Conservation (phyloP, 2,888 invertebrate genomes). For the Helobdella robusta region DNA sequence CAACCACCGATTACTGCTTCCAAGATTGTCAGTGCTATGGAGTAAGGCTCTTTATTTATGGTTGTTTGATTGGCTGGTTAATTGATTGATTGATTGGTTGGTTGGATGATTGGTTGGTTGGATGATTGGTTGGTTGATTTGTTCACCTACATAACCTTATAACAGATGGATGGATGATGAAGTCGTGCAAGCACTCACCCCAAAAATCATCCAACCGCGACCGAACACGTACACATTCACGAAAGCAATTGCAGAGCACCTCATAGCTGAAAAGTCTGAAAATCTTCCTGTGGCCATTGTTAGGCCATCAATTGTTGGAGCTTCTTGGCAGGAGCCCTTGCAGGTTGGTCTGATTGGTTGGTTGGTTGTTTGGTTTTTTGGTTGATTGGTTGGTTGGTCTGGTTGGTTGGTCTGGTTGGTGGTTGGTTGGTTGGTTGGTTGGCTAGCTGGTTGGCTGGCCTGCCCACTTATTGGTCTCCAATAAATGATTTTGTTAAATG, state of each 20-base stretch:
- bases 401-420: no score
- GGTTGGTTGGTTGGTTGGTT: no score
- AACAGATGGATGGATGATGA: constrained; percentile 50
- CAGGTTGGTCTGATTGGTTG: constrained; percentile 37
- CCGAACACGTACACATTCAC: constrained; percentile 85
- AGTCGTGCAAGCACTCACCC: constrained; percentile 46
- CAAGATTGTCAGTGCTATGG: constrained; percentile 44
- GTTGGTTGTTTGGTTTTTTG: no score
- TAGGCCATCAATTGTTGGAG: constrained; percentile 80
- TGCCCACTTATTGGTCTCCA: no score
- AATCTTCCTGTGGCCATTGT: constrained; percentile 66
- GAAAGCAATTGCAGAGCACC: constrained; percentile 72
- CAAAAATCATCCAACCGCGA: constrained; percentile 55
- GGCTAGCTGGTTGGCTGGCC: no score
- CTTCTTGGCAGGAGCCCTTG: constrained; percentile 52
- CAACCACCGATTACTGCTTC: constrained; percentile 51
- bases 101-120: no score
- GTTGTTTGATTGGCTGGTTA: neutral
- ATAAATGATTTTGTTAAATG: no score
- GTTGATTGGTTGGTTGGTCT: no score
- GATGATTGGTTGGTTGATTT: no score
- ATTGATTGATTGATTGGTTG: neutral
- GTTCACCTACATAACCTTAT: neutral
- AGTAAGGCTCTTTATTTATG: constrained; percentile 33
- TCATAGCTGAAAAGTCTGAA: constrained; percentile 63